Evolutionary conservation across 2,888 invertebrate species (phyloP).

Genomic region (Corbicula japonica): DNA sequence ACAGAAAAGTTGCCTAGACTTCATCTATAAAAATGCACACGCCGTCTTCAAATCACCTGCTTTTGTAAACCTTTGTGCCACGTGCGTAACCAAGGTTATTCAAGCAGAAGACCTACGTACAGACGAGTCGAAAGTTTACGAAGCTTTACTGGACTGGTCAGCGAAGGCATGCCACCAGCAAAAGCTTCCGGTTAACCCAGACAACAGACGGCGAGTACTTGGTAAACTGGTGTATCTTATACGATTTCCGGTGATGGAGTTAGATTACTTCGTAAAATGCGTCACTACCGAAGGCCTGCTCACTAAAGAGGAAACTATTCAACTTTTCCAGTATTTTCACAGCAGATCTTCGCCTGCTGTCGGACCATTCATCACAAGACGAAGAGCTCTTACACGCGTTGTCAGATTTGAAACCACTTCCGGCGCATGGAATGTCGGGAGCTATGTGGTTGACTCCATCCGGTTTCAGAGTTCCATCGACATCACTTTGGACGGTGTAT

Average conservation of each 20-base stretch:
- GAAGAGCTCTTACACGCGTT: constrained; percentile 48
- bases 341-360: constrained; percentile 50
- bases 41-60: constrained; percentile 85
- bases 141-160: constrained; percentile 74
- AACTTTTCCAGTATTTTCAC: constrained; percentile 53
- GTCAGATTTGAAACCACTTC: constrained; percentile 50
- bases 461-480: constrained; percentile 56
- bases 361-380: constrained; percentile 45
- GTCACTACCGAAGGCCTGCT: constrained; percentile 56
- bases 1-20: constrained; percentile 56
- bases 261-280: constrained; percentile 61
- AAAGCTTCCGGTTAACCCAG: constrained; percentile 64
- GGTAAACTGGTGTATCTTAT: constrained; percentile 73
- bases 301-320: constrained; percentile 53
- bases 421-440: constrained; percentile 56
- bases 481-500: constrained; percentile 46
- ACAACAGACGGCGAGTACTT: constrained; percentile 71
- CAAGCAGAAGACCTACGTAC: constrained; percentile 91
- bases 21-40: constrained; percentile 52
- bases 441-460: constrained; percentile 45
- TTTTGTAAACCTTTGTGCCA: constrained; percentile 90
- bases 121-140: constrained; percentile 82
- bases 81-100: constrained; percentile 89
- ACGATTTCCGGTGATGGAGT: constrained; percentile 77
- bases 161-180: constrained; percentile 74